Percentiles rank a stretch among this genome's conserved stretches.
phyloP scores from a whole-genome alignment of 2,797 vertebrate species.

The Potorous gilbertii region DNA sequence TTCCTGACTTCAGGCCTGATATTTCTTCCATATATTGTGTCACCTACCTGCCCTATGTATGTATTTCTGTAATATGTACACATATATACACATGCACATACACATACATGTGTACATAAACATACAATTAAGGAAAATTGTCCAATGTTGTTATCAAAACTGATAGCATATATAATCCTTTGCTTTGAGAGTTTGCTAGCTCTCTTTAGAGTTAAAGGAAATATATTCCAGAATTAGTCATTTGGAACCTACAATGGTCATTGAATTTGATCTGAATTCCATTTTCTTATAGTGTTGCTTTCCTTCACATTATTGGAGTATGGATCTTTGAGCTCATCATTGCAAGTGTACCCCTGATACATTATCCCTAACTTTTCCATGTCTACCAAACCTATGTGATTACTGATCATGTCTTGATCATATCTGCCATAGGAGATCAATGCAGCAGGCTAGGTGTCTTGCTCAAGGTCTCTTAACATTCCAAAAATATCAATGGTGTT shows the following conservation, averaged over 20 bases:
- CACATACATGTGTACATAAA: background rate
- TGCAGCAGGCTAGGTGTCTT: background rate
- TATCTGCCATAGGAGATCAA: background rate
- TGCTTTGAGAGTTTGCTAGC: background rate
- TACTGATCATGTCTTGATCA: background rate
- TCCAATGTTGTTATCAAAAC: background rate
- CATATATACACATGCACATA: too few relatives aligned
- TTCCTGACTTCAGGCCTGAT: background rate
- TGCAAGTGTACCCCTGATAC: background rate
- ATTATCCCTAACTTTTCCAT: background rate
- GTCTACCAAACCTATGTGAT: background rate
- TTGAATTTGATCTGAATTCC: background rate
- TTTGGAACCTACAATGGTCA: background rate
- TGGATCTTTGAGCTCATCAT: background rate
- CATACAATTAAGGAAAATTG: background rate
- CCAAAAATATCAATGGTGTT: background rate
- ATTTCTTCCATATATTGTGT: background rate
- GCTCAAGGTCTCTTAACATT: background rate
- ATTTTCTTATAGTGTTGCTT: background rate
- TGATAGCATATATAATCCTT: background rate
- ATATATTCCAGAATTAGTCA: background rate
- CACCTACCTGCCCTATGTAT: background rate
- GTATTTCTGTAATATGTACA: too few relatives aligned
- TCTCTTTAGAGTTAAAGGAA: background rate
- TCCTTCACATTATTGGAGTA: background rate